A percentile compares a stretch with the other conserved stretches of the same genome.
Conservation (phyloP, 2,888 invertebrate genomes). For the Platypus cylindrus region DNA sequence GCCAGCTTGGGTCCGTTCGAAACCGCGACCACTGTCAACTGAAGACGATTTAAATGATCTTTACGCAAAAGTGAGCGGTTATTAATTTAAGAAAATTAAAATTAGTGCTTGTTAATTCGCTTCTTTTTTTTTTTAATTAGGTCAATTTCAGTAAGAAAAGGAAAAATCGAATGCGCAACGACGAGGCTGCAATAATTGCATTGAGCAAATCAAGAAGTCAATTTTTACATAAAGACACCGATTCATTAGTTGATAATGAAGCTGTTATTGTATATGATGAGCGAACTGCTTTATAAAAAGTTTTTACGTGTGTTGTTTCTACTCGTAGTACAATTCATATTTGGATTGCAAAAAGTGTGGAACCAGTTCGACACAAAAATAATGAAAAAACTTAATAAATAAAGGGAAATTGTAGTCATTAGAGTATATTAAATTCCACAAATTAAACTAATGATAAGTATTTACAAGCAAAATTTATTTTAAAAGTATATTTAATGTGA, state of each 20-base stretch:
- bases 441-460: no score
- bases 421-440: no score
- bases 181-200: conserved; percentile 70
- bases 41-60: conserved; percentile 57
- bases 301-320: no score
- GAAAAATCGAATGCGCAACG: conserved; percentile 68
- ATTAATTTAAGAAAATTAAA: neutral
- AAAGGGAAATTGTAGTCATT: no score
- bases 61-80: conserved; percentile 50
- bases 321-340: no score
- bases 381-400: no score
- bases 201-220: conserved; percentile 61
- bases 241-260: conserved; percentile 58
- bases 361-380: no score
- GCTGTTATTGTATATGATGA: conserved; percentile 74
- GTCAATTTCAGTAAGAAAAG: conserved; percentile 66
- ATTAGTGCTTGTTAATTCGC: neutral
- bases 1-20: conserved; percentile 59
- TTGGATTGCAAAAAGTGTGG: no score
- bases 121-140: conserved; percentile 32
- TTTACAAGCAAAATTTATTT: no score
- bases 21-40: conserved; percentile 53
- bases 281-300: conserved; percentile 53
- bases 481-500: no score
- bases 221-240: conserved; percentile 44